Base-by-base conservation (phyloP, 2,113 vertebrate genomes). In the Sinocyclocheilus rhinocerous region DNA sequence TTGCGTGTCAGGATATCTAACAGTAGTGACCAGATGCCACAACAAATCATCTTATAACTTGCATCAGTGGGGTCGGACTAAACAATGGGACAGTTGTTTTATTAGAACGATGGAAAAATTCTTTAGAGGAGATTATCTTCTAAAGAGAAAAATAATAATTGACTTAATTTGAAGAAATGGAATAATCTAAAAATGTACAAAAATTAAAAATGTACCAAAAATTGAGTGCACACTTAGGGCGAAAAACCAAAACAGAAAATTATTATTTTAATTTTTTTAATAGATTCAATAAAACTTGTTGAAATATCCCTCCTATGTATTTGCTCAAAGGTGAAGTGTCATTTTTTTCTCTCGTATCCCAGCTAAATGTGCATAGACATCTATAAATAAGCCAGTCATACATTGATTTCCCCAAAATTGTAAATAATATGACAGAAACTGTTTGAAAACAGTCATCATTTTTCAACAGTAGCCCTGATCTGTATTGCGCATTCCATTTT, bases 11-110 rank as follows among this genome's bases (percentile, higher is more conserved):
- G 15, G 70, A 69, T 81, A 85, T 84, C 67, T 85, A 72, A 87
- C 84, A 72, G 84, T 69, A 77, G 42, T 59, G 59, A 89, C 81
- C 88, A 89, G 85, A 85, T 85, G 88, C 82, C 84, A 55, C 67
- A 65, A 87, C 83, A 81, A 87, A 81, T 81, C 86, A 78, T 9
- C 75, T 61, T 52, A 52, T 52, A 70, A 45, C 70, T 55, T 59
- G 26, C 61, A 76, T 36, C 45, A 29, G 20, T 55, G 52, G 13
- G 18, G 45, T 29, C 55, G 52, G 55, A 15, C 72, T 6, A 24
- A 9, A 57, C 16, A 57, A 13, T 24, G n/a, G 13, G 55, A 57
- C 6, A 16, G n/a, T 63, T 26, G 5, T 69, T 69, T 16, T 69
- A 69, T 18, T 69, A 36, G 29, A 33, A 33, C 29, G 29, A 33